Percentiles rank a stretch among this genome's conserved stretches.
These are phyloP conservation scores for Drosophila ambigua DNA, from an alignment of 1,140 invertebrate species.

Conservation along the genomic window DNA sequence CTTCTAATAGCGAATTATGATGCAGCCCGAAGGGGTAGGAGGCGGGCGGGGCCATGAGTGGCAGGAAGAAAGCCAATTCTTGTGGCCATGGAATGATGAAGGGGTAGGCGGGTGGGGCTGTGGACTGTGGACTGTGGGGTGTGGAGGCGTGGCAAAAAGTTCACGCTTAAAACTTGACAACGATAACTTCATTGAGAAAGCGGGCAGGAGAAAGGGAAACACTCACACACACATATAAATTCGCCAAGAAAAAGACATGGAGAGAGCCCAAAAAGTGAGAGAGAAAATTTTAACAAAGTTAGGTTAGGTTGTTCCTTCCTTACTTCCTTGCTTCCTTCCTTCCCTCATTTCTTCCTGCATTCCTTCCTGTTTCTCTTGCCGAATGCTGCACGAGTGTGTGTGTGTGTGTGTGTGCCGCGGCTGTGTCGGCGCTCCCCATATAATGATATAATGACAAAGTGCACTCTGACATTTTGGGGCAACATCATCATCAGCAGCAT, in stretches of 20 bases:
- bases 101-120: neutral
- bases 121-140: neutral
- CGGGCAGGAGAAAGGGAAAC: constrained; percentile 16
- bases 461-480: constrained; percentile 67
- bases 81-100: neutral
- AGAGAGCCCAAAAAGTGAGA: constrained; percentile 24
- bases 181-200: constrained; percentile 74
- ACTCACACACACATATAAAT: constrained; percentile 15
- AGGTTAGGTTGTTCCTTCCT: constrained; percentile 79
- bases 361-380: neutral
- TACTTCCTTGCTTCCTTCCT: constrained; percentile 15
- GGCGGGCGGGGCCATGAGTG: too few species aligned
- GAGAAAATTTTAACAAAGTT: constrained; percentile 73
- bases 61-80: neutral
- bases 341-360: neutral
- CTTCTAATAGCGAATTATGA: constrained; percentile 81
- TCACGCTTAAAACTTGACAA: constrained; percentile 78
- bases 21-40: constrained; percentile 27
- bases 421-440: constrained; percentile 3
- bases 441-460: constrained; percentile 72
- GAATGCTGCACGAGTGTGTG: neutral
- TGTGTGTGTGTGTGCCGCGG: constrained; percentile 7
- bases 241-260: constrained; percentile 1
- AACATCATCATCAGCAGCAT: constrained; percentile 28
- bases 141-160: constrained; percentile 58